A percentile compares a stretch with the other conserved stretches of the same genome.
Evolutionary conservation across 2,888 invertebrate genomes (phyloP).

Genomic region (Beris morrisii): DNA sequence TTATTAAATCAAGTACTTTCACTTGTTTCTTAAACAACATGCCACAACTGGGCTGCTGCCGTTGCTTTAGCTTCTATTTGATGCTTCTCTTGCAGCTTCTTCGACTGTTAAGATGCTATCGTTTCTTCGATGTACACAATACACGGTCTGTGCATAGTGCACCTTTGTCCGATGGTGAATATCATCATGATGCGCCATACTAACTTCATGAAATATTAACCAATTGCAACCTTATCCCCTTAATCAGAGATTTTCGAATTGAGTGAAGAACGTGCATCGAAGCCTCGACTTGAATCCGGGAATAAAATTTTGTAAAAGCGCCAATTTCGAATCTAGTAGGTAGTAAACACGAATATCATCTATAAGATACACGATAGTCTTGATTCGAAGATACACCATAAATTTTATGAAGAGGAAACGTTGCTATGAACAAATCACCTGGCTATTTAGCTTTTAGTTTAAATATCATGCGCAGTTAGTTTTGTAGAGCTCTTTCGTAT

Average conservation of each 20-base stretch:
- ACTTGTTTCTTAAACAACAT: constrained; percentile 24
- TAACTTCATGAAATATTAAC: constrained; percentile 27
- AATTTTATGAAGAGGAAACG: too few relatives aligned
- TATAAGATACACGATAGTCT: too few relatives aligned
- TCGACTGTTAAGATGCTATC: constrained; percentile 12
- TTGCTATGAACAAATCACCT: too few relatives aligned
- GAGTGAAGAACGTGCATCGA: constrained; percentile 22
- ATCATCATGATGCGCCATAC: too few relatives aligned
- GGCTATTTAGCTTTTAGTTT: too few relatives aligned
- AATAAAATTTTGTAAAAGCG: constrained; percentile 2
- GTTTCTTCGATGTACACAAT: not conserved
- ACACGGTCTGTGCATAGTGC: constrained; percentile 3
- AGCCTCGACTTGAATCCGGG: constrained; percentile 9
- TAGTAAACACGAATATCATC: too few relatives aligned
- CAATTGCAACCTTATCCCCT: constrained; percentile 27
- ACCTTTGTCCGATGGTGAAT: constrained; percentile 5
- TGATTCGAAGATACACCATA: too few relatives aligned
- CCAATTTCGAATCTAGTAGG: not conserved
- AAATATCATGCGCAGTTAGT: too few relatives aligned
- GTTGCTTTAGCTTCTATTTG: not conserved
- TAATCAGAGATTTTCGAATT: constrained; percentile 23
- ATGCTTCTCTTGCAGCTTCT: constrained; percentile 16
- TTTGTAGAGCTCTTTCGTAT: too few relatives aligned
- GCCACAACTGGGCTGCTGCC: not conserved
- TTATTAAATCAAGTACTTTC: constrained; percentile 33